phyloP scores from a whole-genome alignment of 2,797 vertebrate genomes.

The Gymnopithys bicolor region DNA sequence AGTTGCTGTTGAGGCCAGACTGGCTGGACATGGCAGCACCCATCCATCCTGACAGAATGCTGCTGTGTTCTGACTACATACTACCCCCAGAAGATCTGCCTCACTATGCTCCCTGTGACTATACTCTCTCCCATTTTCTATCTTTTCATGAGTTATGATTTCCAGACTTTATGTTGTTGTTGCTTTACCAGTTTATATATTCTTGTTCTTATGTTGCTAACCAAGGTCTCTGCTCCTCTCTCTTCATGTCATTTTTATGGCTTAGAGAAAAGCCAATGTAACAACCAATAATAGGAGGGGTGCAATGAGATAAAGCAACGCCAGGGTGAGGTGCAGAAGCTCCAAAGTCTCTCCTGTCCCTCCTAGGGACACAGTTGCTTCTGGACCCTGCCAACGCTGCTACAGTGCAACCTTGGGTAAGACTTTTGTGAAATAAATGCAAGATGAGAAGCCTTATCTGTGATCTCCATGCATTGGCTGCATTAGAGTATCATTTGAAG shows the following conservation, averaged over 20 bases:
- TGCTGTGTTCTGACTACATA: not conserved
- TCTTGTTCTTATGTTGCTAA: not conserved
- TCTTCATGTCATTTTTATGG: not conserved
- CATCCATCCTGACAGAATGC: not conserved
- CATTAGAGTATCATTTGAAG: not conserved
- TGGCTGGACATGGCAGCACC: not conserved
- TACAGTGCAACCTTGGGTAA: accelerated
- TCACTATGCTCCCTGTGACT: accelerated
- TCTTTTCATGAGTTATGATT: not conserved
- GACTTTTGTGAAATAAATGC: not conserved
- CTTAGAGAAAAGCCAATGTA: not conserved
- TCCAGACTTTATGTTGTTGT: not conserved
- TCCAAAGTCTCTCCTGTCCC: not conserved
- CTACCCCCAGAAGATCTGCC: not conserved
- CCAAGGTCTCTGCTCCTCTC: not conserved
- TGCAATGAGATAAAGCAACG: not conserved
- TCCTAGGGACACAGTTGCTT: not conserved
- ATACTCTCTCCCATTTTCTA: not conserved
- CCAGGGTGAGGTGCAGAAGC: not conserved
- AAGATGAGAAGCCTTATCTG: not conserved
- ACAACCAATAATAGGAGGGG: not conserved
- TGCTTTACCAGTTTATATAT: not conserved
- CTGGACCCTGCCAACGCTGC: not conserved
- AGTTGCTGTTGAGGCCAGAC: accelerated
- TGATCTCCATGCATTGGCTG: accelerated